Evolutionary conservation across 1,140 invertebrate species (phyloP), one percentile per base, ranked within the genome.

Genomic region (Drosophila bocki): DNA sequence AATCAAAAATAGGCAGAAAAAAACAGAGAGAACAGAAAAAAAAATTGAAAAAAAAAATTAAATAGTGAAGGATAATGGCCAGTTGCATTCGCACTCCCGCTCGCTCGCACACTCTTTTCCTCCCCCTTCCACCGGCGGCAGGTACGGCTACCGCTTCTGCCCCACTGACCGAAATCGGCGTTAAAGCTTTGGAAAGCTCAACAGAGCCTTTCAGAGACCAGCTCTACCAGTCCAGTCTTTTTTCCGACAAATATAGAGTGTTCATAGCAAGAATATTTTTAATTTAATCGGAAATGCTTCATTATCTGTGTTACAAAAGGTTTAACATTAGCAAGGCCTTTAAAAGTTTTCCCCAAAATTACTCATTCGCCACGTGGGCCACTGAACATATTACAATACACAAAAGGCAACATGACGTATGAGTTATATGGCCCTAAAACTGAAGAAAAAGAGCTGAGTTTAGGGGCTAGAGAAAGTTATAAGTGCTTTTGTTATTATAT

Each of bases 151-250:
- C 41, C 15, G 54, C 48, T 42, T 59, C n/a, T 79, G 75, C 32
- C 80, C 63, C 72, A 87, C 35, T 87, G 77, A 88, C 83, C 80
- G 72, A 71, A 86, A 86, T 78, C 54, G 26, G 26, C 35, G 26
- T 17, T 68, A 33, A 70, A 81, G 74, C 71, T 75, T 67, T 45
- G 62, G 17, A 68, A 48, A 70, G 67, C 67, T 70, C 11, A 11
- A 9, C 37, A 78, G 60, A 74, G 56, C 39, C 75, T 58, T 17
- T 60, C 13, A 22, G 17, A 60, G 54, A 42, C 2, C 37, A 62
- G 45, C 22, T 32, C 59, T 51, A 61, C 3, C 45, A 50, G 19
- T 0, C 60, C 12, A 33, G 39, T 12, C 3, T 33, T 70, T 53
- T 22, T 33, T 59, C 12, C 13, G 45, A 33, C 4, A 33, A 45